These are phyloP conservation scores for Capreolus pygargus DNA, from an alignment of 2,113 vertebrate species.

Conservation along the genomic window DNA sequence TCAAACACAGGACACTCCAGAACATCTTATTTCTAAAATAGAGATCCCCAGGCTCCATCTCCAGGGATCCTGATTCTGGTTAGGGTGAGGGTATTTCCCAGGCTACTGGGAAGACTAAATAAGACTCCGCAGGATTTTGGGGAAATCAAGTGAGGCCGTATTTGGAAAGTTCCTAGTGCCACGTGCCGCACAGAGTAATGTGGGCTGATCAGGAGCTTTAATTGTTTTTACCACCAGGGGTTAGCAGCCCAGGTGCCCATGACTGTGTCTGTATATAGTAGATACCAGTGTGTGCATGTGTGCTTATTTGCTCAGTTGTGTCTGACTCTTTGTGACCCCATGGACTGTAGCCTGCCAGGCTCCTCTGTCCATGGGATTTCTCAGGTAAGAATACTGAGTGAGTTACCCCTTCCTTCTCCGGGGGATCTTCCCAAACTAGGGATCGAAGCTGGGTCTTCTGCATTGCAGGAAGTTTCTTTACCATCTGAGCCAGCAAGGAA, in stretches of 20 bases:
- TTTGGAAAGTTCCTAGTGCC: neutral
- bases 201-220: neutral
- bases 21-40: neutral
- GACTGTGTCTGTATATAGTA: accelerated
- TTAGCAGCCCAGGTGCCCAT: too few species aligned
- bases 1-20: neutral
- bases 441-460: neutral
- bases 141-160: accelerated
- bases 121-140: neutral
- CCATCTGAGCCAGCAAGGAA: neutral
- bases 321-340: neutral
- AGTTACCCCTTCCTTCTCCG: neutral
- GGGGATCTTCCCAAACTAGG: neutral
- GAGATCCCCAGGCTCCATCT: too few species aligned
- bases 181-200: accelerated
- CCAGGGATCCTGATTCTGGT: neutral
- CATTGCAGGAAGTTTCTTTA: neutral
- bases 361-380: neutral
- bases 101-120: neutral
- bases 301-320: neutral
- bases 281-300: neutral
- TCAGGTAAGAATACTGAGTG: neutral
- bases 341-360: neutral
- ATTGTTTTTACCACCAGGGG: neutral
- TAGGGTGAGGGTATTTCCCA: neutral